A percentile compares a stretch with the other conserved stretches of the same genome.
Evolutionary conservation across 2,797 vertebrate genomes (phyloP).

Genomic region (Bradypus variegatus): DNA sequence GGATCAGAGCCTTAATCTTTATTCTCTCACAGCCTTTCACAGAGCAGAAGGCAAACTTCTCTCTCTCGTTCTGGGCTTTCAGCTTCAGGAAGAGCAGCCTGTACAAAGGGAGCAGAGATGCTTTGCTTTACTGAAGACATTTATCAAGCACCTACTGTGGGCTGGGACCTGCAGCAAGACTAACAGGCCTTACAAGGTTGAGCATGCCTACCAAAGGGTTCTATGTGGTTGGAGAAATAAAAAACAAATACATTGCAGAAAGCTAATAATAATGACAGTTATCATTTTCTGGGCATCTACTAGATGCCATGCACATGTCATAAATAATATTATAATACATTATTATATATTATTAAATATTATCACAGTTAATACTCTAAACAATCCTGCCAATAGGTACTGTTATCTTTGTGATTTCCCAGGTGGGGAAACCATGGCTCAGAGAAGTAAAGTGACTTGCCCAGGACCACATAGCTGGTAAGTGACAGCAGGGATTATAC

Average conservation of each 20-base stretch:
- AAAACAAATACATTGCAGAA: not conserved
- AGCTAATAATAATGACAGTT: no score
- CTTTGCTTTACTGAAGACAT: not conserved
- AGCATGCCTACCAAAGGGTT: not conserved
- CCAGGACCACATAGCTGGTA: no score
- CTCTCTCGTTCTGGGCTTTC: constrained; percentile 85
- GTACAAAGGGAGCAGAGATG: not conserved
- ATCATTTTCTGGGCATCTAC: rapidly evolving
- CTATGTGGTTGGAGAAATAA: not conserved
- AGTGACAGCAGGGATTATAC: not conserved
- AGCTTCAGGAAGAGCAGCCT: constrained; percentile 91
- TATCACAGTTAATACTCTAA: not conserved
- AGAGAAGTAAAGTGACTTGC: not conserved
- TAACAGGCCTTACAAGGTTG: not conserved
- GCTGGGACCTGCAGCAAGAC: not conserved
- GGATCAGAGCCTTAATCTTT: constrained; percentile 87
- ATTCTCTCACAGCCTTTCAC: constrained; percentile 90
- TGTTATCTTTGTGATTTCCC: not conserved
- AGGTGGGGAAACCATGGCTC: no score
- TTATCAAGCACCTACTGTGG: rapidly evolving
- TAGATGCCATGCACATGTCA: rapidly evolving
- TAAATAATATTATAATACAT: no score
- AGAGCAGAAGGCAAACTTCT: constrained; percentile 92
- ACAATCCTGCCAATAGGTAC: no score
- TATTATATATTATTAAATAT: no score